Evolutionary conservation across 2,797 vertebrate genomes (phyloP).

Genomic region (Macroramphosus scolopax): DNA sequence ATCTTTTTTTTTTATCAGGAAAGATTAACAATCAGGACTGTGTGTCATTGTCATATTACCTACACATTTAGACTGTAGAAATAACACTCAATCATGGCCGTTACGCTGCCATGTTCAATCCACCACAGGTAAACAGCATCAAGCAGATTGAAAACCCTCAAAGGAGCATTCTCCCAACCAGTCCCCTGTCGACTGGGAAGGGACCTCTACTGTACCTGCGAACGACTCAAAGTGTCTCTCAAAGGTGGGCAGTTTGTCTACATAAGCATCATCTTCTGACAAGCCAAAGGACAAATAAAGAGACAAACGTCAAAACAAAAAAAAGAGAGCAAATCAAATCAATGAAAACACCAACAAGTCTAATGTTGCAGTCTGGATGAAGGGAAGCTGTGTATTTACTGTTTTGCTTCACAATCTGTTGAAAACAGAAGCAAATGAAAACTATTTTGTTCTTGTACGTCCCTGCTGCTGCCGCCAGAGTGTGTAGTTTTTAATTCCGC

Average conservation of each 20-base stretch:
- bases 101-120: conserved; percentile 41
- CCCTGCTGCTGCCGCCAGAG: conserved; percentile 30
- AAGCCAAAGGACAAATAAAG: conserved; percentile 73
- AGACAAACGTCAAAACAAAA: conserved; percentile 66
- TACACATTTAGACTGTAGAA: conserved; percentile 14
- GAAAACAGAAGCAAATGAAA: conserved; percentile 2
- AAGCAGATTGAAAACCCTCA: conserved; percentile 54
- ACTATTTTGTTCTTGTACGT: conserved; percentile 22
- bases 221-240: conserved; percentile 86
- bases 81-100: conserved; percentile 43
- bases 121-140: conserved; percentile 62
- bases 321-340: conserved; percentile 50
- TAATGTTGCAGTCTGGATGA: conserved; percentile 6
- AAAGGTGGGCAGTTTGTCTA: conserved; percentile 91
- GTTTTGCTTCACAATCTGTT: conserved; percentile 7
- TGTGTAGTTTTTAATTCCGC: conserved; percentile 16
- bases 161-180: conserved; percentile 11
- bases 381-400: not conserved
- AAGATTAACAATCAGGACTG: no score
- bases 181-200: conserved; percentile 14
- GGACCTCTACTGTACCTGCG: conserved; percentile 82
- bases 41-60: conserved; percentile 34
- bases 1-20: no score
- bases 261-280: conserved; percentile 91
- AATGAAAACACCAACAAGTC: conserved; percentile 16